Percentiles rank a stretch among this genome's conserved stretches.
Evolutionary conservation across 2,797 vertebrate genomes (phyloP).

Genomic region (Tadarida brasiliensis): DNA sequence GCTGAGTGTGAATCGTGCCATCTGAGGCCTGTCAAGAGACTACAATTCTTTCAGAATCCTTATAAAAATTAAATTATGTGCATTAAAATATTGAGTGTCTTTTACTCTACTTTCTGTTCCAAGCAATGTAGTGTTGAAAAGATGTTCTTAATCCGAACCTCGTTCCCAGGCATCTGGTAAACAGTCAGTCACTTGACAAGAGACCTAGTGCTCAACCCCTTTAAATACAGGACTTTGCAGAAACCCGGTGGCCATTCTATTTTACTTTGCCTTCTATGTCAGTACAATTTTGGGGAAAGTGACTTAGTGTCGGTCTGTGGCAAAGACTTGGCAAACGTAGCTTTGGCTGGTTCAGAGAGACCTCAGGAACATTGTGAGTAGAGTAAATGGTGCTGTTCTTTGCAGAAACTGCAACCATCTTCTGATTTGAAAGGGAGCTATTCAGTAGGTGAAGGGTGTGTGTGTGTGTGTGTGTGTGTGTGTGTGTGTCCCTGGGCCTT

Average conservation of each 20-base stretch:
- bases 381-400: not conserved
- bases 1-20: not conserved
- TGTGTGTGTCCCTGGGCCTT: not conserved
- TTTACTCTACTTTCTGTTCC: not conserved
- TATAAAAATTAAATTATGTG: not conserved
- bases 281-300: not conserved
- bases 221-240: not conserved
- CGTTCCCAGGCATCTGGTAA: not conserved
- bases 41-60: conserved; percentile 25
- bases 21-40: not conserved
- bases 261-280: not conserved
- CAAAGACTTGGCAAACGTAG: not conserved
- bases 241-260: not conserved
- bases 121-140: not conserved
- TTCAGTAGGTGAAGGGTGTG: not conserved
- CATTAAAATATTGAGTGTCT: not conserved
- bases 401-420: not conserved
- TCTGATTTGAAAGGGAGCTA: not conserved
- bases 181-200: not conserved
- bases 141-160: not conserved
- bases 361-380: not conserved
- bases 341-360: not conserved
- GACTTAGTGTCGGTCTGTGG: not conserved
- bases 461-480: too few relatives aligned
- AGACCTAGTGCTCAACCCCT: not conserved